A percentile compares a stretch with the other conserved stretches of the same genome.
These are phyloP conservation scores for Drosophila anceps DNA, from an alignment of 2,888 invertebrate genomes.

Conservation along the genomic window DNA sequence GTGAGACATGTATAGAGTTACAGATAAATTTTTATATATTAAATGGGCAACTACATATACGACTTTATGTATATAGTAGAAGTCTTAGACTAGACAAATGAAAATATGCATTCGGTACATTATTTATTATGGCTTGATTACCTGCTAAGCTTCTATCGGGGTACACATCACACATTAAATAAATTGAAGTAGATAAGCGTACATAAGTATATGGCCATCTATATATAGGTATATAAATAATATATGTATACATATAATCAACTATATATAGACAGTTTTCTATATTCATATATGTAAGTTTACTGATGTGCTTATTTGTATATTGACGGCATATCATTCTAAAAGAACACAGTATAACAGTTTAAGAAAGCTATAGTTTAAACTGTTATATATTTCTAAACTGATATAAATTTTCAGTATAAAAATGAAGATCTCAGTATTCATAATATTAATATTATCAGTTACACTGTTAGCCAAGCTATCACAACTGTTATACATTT, in stretches of 20 bases:
- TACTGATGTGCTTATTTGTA: too few relatives aligned
- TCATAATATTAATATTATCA: too few relatives aligned
- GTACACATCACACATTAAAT: neutral
- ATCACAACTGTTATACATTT: neutral
- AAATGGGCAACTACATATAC: neutral
- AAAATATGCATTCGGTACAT: neutral
- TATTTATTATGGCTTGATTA: neutral
- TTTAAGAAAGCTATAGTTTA: too few relatives aligned
- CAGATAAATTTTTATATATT: neutral
- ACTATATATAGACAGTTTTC: neutral
- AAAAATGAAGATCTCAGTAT: too few relatives aligned
- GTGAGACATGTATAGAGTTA: slow-evolving; percentile 14
- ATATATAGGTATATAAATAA: neutral
- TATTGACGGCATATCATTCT: too few relatives aligned
- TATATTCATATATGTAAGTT: neutral
- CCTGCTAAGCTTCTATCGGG: neutral
- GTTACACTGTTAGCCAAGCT: neutral
- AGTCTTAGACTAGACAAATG: neutral
- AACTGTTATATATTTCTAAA: too few relatives aligned
- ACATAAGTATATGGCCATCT: neutral
- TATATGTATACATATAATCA: neutral
- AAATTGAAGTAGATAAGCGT: slow-evolving; percentile 19
- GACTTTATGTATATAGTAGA: neutral
- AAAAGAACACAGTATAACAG: too few relatives aligned
- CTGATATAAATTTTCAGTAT: too few relatives aligned